A percentile compares a stretch with the other conserved stretches of the same genome.
phyloP scores from a whole-genome alignment of 2,113 vertebrate species.

The Psophia crepitans region DNA sequence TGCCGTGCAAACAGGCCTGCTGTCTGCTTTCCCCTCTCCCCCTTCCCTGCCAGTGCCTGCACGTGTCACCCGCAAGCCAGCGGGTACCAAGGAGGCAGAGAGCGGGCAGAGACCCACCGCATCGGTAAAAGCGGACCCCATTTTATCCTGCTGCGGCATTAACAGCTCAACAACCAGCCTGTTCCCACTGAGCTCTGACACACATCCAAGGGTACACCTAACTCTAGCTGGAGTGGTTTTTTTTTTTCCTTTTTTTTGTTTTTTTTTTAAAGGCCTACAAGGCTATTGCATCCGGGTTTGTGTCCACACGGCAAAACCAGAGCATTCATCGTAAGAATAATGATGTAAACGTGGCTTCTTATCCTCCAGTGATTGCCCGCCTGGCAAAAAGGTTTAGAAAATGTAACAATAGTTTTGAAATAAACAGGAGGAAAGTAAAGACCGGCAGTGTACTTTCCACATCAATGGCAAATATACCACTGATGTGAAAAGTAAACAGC shows the following conservation, averaged over 20 bases:
- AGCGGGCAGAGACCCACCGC: not conserved
- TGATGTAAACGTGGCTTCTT: constrained; percentile 46
- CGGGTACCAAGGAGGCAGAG: not conserved
- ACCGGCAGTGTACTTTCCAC: constrained; percentile 64
- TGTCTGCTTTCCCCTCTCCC: not conserved
- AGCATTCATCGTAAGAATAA: not conserved
- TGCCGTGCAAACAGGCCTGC: not conserved
- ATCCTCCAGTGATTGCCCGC: constrained; percentile 4
- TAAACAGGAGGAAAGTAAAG: constrained; percentile 57
- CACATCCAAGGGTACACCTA: not conserved
- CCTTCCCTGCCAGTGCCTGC: not conserved
- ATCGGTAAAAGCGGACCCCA: not conserved
- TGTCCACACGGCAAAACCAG: not conserved
- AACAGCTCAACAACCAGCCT: not conserved
- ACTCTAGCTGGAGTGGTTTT: not conserved
- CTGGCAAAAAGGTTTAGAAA: constrained; percentile 46
- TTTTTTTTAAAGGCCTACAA: not conserved
- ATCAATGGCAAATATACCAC: constrained; percentile 37
- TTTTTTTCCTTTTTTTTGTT: not conserved
- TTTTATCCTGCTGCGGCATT: not conserved
- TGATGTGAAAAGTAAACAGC: constrained; percentile 59
- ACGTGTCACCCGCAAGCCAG: not conserved
- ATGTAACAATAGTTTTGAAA: constrained; percentile 55
- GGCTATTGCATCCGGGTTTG: constrained; percentile 23
- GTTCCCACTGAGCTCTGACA: not conserved